These are phyloP conservation scores for Ascaphus truei DNA, from an alignment of 2,113 vertebrate species.

Conservation along the genomic window DNA sequence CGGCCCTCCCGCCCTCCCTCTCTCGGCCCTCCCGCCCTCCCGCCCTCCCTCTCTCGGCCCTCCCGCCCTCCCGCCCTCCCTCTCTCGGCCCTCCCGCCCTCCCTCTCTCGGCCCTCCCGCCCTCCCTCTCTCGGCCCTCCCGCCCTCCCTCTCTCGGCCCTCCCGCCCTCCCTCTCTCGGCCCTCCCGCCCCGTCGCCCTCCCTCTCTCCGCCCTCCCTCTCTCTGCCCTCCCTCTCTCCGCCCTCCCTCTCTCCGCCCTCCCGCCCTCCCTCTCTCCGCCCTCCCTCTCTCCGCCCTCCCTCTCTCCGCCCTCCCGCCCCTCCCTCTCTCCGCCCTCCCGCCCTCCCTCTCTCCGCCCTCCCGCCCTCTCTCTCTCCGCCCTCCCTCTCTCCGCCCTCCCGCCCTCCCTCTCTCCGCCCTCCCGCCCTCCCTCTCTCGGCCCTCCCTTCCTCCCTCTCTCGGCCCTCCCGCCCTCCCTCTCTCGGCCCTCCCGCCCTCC, in stretches of 20 bases:
- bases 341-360: too few relatives aligned
- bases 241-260: not conserved
- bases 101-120: not conserved
- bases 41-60: not conserved
- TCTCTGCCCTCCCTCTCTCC: not conserved
- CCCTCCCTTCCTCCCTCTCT: not conserved
- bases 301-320: not conserved
- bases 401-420: not conserved
- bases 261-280: not conserved
- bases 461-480: not conserved
- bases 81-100: not conserved
- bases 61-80: not conserved
- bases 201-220: not conserved
- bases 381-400: not conserved
- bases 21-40: not conserved
- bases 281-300: not conserved
- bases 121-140: not conserved
- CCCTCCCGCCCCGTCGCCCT: too few relatives aligned
- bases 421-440: not conserved
- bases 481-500: accelerated
- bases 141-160: not conserved
- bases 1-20: too few relatives aligned
- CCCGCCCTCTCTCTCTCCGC: not conserved
- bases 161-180: too few relatives aligned
- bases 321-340: not conserved